Evolutionary conservation across 2,113 vertebrate species (phyloP).

Genomic region (Callochromis pleurospilus): DNA sequence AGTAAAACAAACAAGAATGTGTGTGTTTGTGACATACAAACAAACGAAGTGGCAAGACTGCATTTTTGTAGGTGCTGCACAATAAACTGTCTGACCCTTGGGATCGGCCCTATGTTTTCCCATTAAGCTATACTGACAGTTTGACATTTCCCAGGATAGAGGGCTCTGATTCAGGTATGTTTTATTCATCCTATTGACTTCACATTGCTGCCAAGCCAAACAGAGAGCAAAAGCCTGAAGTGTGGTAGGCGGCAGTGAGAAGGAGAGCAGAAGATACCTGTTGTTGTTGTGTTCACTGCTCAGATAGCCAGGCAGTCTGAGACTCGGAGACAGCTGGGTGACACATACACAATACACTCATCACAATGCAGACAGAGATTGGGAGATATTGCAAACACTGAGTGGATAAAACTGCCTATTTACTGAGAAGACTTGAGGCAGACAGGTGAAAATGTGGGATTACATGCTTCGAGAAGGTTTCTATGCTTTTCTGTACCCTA

Average conservation of each 20-base stretch:
- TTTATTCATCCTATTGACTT: constrained; percentile 73
- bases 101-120: constrained; percentile 52
- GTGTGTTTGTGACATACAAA: background rate
- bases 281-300: constrained; percentile 44
- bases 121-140: constrained; percentile 64
- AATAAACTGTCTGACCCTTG: constrained; percentile 44
- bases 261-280: constrained; percentile 36
- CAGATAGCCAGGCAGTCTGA: constrained; percentile 18
- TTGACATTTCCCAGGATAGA: constrained; percentile 69
- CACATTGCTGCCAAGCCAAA: constrained; percentile 39
- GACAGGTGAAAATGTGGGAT: background rate
- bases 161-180: constrained; percentile 61
- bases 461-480: background rate
- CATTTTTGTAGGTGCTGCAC: background rate
- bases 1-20: background rate
- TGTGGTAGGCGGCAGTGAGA: constrained; percentile 28
- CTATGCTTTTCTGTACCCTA: background rate
- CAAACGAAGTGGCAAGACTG: background rate
- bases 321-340: constrained; percentile 36
- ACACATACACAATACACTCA: constrained; percentile 50
- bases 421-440: background rate
- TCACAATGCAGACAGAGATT: constrained; percentile 27
- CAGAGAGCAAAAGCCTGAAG: constrained; percentile 34
- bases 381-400: constrained; percentile 7
- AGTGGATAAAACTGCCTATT: constrained; percentile 25